Evolutionary conservation across 2,113 vertebrate genomes (phyloP), one percentile per base, ranked within the genome.

Genomic region (Hyla sarda): DNA sequence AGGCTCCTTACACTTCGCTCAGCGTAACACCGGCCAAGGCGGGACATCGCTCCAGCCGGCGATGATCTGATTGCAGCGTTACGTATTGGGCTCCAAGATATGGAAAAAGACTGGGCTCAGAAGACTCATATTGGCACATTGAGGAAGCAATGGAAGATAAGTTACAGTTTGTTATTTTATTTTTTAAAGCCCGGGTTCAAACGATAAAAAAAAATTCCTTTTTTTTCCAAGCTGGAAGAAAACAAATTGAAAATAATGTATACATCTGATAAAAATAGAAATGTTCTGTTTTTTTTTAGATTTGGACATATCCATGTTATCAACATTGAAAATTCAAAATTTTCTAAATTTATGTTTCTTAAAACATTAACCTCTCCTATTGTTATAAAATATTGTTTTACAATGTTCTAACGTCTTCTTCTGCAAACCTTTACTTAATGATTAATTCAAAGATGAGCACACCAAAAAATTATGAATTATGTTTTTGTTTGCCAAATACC

Each of bases 401-500:
- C 32, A 71, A 41, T 71, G 32, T 37, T 17, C 30, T 69, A 67
- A 67, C 34, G 67, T 23, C 67, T 71, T 89, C 47, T 87, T 92
- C 89, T 86, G 28, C 65, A 89, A 90, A 88, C 52, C 52, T 91
- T 76, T 89, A 23, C 85, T 87, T 60, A 45, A 56, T 76, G 67
- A 1, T 89, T 30, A 76, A 88, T 86, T 45, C 82, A 89, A 91
- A 91, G 82, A 65, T 69, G 37, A 54, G 87, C 60, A 71, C 34
- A 87, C 78, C 73, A 62, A 89, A 48, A 69, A 89, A 89, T 90
- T 87, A 91, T 86, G 5, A 88, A 89, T 89, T 83, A 88, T 91
- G 92, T 88, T 90, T 89, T 25, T 48, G 23, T 87, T 79, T 90
- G 52, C 69, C 41, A 90, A 73, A 85, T 89, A 88, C 56, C 34